Percentiles rank a stretch among this genome's conserved stretches.
phyloP scores from a whole-genome alignment of 1,140 invertebrate species.

The Scaptomyza pallida region DNA sequence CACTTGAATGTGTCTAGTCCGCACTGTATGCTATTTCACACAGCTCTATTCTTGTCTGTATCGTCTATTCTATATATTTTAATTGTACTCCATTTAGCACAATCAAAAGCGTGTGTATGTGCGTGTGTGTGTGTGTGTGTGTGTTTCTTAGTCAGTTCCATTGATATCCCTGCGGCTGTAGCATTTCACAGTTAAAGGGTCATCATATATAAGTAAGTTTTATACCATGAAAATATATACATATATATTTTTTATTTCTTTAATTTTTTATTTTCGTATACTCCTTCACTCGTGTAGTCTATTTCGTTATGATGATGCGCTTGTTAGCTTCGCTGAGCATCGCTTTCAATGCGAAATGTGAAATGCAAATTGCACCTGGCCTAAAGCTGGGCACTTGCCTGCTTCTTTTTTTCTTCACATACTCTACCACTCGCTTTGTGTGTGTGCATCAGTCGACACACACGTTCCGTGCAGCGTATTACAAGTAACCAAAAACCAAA shows the following conservation, averaged over 20 bases:
- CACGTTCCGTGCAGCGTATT: conserved; percentile 25
- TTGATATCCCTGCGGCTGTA: conserved; percentile 33
- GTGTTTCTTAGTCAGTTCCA: conserved; percentile 10
- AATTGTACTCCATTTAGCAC: conserved; percentile 69
- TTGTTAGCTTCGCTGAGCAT: conserved; percentile 68
- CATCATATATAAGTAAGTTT: conserved; percentile 43
- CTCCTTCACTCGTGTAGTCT: conserved; percentile 21
- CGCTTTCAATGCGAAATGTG: conserved; percentile 51
- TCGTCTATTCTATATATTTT: conserved; percentile 55
- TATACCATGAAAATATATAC: neutral
- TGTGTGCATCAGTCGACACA: conserved; percentile 43
- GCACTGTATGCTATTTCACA: conserved; percentile 35
- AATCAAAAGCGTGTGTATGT: conserved; percentile 22
- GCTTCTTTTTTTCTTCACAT: too few species aligned
- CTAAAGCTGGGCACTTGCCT: conserved; percentile 74
- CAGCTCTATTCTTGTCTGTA: conserved; percentile 38
- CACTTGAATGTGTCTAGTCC: conserved; percentile 44
- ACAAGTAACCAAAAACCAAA: conserved; percentile 49
- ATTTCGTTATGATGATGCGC: conserved; percentile 72
- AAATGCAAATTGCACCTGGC: conserved; percentile 69
- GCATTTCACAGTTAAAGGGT: conserved; percentile 41
- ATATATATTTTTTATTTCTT: conserved; percentile 27
- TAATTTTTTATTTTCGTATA: conserved; percentile 55
- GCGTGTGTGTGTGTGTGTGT: neutral
- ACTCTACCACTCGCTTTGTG: conserved; percentile 35